Percentiles rank a stretch among this genome's conserved stretches.
Conservation (phyloP, 1,140 invertebrate species). For the Zaprionus lachaisei region DNA sequence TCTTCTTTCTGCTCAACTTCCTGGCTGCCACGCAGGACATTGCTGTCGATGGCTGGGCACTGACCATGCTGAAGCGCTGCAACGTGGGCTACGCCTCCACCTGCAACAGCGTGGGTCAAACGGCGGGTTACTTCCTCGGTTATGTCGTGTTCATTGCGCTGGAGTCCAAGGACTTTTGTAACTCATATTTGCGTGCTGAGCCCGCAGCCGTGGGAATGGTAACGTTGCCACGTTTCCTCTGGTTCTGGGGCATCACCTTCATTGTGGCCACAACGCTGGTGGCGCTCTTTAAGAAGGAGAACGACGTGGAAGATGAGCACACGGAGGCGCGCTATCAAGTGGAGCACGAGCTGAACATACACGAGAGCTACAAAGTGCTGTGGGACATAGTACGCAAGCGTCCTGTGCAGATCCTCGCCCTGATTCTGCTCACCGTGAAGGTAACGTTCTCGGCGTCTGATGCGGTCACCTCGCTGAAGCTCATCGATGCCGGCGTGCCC, state of each 20-base stretch:
- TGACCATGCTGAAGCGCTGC: constrained; percentile 98
- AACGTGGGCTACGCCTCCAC: constrained; percentile 99
- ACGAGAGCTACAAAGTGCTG: constrained; percentile 93
- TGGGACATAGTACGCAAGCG: constrained; percentile 94
- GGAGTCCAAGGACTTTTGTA: constrained; percentile 98
- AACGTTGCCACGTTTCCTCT: constrained; percentile 95
- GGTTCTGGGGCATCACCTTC: constrained; percentile 98
- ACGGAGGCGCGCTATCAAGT: constrained; percentile 84
- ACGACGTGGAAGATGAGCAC: constrained; percentile 83
- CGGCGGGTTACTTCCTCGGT: constrained; percentile 98
- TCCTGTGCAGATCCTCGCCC: constrained; percentile 90
- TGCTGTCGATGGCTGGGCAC: constrained; percentile 99
- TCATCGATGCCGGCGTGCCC: constrained; percentile 97
- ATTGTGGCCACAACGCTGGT: constrained; percentile 95
- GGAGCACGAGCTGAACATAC: constrained; percentile 87
- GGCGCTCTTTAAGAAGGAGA: constrained; percentile 95
- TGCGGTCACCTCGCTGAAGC: constrained; percentile 96
- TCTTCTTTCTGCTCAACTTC: constrained; percentile 97
- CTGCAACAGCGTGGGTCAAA: constrained; percentile 99
- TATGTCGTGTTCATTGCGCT: constrained; percentile 98
- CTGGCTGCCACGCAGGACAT: constrained; percentile 99
- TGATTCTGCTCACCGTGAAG: constrained; percentile 96
- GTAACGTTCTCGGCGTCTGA: constrained; percentile 98
- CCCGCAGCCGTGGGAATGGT: constrained; percentile 91
- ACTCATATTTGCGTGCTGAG: constrained; percentile 92